phyloP scores from a whole-genome alignment of 2,888 invertebrate genomes.

The Ormyrus nitidulus region DNA sequence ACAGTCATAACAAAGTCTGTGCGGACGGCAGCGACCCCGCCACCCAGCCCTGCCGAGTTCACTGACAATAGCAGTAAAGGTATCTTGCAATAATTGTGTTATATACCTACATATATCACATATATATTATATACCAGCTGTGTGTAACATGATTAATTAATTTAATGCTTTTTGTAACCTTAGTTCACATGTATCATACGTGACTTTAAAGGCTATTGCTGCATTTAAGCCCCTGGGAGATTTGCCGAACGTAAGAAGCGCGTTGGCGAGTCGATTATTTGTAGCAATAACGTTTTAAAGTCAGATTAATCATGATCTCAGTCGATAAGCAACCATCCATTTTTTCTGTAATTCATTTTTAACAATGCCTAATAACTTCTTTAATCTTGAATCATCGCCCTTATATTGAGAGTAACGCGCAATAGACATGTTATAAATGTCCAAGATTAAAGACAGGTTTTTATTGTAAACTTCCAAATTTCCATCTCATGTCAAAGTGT shows the following conservation, averaged over 20 bases:
- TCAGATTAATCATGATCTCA: constrained; percentile 41
- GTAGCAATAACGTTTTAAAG: constrained; percentile 47
- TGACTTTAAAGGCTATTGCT: constrained; percentile 45
- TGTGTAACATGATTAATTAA: constrained; percentile 75
- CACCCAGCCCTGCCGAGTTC: constrained; percentile 75
- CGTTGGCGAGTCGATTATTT: neutral
- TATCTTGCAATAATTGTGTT: constrained; percentile 75
- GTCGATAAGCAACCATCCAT: constrained; percentile 48
- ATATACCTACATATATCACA: constrained; percentile 66
- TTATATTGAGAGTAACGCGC: constrained; percentile 41
- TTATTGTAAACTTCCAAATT: constrained; percentile 18
- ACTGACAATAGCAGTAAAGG: constrained; percentile 75
- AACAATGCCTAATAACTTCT: constrained; percentile 55
- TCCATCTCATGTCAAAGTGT: constrained; percentile 39
- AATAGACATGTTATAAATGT: constrained; percentile 40
- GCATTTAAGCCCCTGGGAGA: neutral
- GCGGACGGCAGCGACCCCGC: constrained; percentile 74
- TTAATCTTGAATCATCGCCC: constrained; percentile 54
- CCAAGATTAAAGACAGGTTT: constrained; percentile 50
- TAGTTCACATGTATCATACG: constrained; percentile 62
- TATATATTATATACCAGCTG: constrained; percentile 74
- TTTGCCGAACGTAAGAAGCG: neutral
- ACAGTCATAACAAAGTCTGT: constrained; percentile 75
- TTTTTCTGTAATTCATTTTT: constrained; percentile 51
- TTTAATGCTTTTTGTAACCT: constrained; percentile 74